Conservation (phyloP, 2,888 invertebrate genomes). For the Podotricha telesiphe region DNA sequence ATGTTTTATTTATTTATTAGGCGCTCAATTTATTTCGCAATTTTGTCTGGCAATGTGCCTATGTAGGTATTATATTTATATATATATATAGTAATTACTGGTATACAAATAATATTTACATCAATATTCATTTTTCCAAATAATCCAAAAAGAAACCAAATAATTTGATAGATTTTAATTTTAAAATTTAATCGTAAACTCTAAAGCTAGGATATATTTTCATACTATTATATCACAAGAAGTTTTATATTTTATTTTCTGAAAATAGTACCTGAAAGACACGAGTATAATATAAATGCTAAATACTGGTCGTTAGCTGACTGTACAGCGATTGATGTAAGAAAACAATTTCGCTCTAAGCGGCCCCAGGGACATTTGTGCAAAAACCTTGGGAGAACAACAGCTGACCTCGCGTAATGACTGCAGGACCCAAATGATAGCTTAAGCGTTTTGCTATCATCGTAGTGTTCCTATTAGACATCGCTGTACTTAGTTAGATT, state of each 20-base stretch:
- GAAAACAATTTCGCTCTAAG: constrained; percentile 74
- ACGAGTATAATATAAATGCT: constrained; percentile 30
- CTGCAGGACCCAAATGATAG: constrained; percentile 51
- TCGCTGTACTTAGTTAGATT: constrained; percentile 7
- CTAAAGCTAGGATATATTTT: too few species aligned
- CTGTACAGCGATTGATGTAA: constrained; percentile 50
- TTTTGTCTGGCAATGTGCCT: not conserved
- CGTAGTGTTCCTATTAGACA: constrained; percentile 11
- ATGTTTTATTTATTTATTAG: not conserved
- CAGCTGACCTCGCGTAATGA: constrained; percentile 67
- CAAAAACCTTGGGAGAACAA: constrained; percentile 78
- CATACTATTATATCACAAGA: not conserved
- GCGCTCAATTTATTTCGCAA: not conserved
- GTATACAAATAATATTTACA: too few species aligned
- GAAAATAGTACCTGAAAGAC: not conserved
- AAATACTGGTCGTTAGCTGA: constrained; percentile 41
- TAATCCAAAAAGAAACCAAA: too few species aligned
- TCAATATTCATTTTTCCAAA: too few species aligned
- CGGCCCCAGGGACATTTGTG: constrained; percentile 53
- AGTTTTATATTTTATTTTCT: not conserved
- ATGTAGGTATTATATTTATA: too few species aligned
- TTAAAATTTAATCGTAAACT: too few species aligned
- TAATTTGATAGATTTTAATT: too few species aligned
- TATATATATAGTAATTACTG: too few species aligned
- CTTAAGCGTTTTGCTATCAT: constrained; percentile 29